phyloP scores from a whole-genome alignment of 2,888 invertebrate species.

The Rhagonycha fulva region DNA sequence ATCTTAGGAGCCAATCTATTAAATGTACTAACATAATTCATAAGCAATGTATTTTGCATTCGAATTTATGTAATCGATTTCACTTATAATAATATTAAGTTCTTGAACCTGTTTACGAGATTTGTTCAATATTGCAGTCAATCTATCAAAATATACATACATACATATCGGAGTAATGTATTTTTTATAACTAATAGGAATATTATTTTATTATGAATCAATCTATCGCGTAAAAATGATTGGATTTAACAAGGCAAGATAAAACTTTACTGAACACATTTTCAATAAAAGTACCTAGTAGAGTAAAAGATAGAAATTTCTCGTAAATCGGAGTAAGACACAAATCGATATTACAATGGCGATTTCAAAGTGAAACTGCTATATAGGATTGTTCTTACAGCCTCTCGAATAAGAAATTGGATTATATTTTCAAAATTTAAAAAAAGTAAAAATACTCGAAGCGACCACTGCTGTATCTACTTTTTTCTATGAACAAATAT shows the following conservation, averaged over 20 bases:
- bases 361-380: background rate
- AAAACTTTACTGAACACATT: background rate
- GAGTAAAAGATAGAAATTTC: background rate
- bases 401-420: background rate
- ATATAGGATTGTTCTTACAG: background rate
- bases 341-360: slow-evolving; percentile 36
- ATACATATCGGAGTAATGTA: too few species aligned
- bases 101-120: too few species aligned
- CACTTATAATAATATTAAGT: too few species aligned
- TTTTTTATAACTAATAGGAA: too few species aligned
- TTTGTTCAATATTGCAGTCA: too few species aligned
- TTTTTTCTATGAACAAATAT: background rate
- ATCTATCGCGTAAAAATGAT: background rate
- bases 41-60: too few species aligned
- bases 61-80: too few species aligned
- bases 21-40: too few species aligned
- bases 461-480: background rate
- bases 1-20: too few species aligned
- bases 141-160: too few species aligned
- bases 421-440: background rate
- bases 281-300: background rate
- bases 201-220: too few species aligned
- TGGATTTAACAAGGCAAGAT: background rate
- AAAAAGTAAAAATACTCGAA: background rate
- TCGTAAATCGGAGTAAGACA: slow-evolving; percentile 31